phyloP scores from a whole-genome alignment of 30 jellyfish, hydroid and myxozoan species.

The Catostylus mosaicus region DNA sequence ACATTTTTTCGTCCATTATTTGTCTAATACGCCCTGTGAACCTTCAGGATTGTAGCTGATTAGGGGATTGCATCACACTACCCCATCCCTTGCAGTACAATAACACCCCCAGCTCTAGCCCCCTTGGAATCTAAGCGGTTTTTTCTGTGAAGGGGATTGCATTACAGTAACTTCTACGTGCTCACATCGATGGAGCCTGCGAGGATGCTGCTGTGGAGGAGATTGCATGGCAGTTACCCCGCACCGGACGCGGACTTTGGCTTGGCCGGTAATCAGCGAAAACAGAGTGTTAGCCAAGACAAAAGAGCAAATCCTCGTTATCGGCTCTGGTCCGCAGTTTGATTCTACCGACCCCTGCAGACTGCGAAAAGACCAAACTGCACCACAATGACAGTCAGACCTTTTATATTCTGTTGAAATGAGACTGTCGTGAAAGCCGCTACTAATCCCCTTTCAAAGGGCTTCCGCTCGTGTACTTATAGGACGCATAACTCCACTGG shows the following conservation, averaged over 20 bases:
- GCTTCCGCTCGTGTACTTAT: constrained; percentile 70
- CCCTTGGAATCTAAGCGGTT: no score
- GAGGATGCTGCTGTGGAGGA: no score
- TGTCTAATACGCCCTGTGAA: no score
- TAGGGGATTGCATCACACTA: no score
- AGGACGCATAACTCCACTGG: constrained; percentile 35
- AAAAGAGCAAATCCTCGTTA: constrained; percentile 40
- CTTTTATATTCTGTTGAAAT: constrained; percentile 46
- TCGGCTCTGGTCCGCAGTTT: constrained; percentile 69
- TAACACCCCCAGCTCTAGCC: no score
- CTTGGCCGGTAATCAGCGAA: neutral
- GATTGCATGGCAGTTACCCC: no score
- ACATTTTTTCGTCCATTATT: no score
- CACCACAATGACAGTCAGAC: constrained; percentile 64
- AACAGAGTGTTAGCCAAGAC: constrained; percentile 15
- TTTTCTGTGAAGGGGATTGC: no score
- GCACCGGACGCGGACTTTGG: neutral
- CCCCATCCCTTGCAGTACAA: no score
- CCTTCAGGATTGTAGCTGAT: no score
- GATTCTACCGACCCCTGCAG: constrained; percentile 65
- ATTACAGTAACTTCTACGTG: no score
- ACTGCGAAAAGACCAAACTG: constrained; percentile 30
- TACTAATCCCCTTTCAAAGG: constrained; percentile 72
- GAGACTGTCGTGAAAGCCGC: constrained; percentile 70
- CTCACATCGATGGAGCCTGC: no score